phyloP scores from a whole-genome alignment of 2,113 vertebrate genomes.

The Dasypus novemcinctus region DNA sequence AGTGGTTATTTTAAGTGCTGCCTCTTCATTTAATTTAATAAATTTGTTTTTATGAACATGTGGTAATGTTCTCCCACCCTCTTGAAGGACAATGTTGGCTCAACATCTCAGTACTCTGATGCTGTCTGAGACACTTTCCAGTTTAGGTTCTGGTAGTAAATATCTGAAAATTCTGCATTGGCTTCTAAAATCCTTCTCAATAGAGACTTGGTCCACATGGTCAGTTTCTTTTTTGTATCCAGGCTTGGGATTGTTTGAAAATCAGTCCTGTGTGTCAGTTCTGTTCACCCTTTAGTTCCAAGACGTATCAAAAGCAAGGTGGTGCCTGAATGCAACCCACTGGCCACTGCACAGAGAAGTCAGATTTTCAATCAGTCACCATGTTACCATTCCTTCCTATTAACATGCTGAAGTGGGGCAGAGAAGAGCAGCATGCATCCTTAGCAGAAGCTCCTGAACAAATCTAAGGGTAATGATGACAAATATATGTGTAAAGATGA shows the following conservation, averaged over 20 bases:
- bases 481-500: neutral
- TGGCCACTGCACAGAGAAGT: neutral
- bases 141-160: neutral
- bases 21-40: neutral
- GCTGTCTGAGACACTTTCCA: neutral
- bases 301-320: neutral
- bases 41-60: neutral
- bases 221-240: neutral
- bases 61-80: neutral
- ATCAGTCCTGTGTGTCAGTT: neutral
- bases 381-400: neutral
- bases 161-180: neutral
- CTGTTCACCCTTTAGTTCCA: neutral
- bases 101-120: neutral
- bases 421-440: neutral
- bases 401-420: neutral
- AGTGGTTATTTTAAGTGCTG: neutral
- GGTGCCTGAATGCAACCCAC: neutral
- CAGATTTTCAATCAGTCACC: neutral
- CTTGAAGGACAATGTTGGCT: neutral
- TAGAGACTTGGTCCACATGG: neutral
- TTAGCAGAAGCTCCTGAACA: neutral
- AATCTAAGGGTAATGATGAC: neutral
- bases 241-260: neutral
- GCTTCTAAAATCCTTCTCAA: neutral